A percentile compares a stretch with the other conserved stretches of the same genome.
Conservation (phyloP, 2,113 vertebrate genomes). For the Neogale vison region DNA sequence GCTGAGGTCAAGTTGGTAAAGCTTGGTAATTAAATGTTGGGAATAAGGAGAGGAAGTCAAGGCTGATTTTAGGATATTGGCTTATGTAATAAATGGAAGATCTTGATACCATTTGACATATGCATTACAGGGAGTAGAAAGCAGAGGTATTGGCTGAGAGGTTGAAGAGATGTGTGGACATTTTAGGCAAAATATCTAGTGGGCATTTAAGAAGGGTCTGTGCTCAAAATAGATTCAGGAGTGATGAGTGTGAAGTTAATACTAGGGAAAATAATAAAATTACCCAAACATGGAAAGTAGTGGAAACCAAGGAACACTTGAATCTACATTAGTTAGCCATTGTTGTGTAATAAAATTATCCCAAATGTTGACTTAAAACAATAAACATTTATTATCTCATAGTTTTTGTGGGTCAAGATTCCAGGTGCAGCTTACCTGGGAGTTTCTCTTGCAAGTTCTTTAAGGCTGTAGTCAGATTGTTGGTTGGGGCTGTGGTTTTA, state of each 20-base stretch:
- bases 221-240: not conserved
- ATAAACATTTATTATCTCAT: not conserved
- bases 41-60: not conserved
- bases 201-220: not conserved
- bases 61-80: not conserved
- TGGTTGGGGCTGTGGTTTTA: not conserved
- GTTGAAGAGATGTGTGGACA: not conserved
- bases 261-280: not conserved
- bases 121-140: not conserved
- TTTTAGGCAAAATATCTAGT: not conserved
- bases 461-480: not conserved
- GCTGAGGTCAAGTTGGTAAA: not conserved
- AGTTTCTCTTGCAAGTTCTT: not conserved
- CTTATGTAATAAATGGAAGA: not conserved
- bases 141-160: not conserved
- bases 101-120: not conserved
- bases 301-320: not conserved
- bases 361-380: not conserved
- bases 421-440: not conserved
- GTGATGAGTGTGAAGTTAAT: not conserved
- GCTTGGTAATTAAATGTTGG: not conserved
- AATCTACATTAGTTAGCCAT: not conserved
- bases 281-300: not conserved
- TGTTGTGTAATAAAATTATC: not conserved
- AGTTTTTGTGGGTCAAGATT: not conserved